Conservation (phyloP, 2,797 vertebrate species). For the Octomys mimax region DNA sequence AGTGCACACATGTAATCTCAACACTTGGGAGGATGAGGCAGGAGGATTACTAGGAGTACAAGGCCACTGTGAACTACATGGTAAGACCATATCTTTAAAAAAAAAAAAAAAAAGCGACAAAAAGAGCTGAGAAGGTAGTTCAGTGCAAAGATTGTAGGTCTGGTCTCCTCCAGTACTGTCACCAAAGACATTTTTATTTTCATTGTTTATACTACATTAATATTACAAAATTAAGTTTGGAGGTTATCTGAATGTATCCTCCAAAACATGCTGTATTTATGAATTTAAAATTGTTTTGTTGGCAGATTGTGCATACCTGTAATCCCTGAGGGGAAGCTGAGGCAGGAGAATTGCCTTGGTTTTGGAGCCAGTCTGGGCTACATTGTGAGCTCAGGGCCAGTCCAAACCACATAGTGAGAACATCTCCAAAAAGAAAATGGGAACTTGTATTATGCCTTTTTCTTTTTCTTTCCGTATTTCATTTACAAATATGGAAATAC, state of each 20-base stretch:
- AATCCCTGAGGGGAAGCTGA: background rate
- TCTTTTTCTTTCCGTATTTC: background rate
- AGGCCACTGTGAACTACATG: background rate
- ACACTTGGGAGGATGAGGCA: background rate
- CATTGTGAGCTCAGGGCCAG: background rate
- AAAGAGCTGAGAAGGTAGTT: background rate
- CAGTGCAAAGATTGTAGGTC: background rate
- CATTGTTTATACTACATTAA: background rate
- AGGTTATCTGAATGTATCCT: constrained; percentile 25
- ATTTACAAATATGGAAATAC: too few species aligned
- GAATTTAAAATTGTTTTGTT: constrained; percentile 30
- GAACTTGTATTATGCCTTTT: background rate
- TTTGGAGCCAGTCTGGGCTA: background rate
- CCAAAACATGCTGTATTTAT: constrained; percentile 22
- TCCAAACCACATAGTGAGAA: background rate
- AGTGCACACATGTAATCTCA: background rate
- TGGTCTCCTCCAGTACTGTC: background rate
- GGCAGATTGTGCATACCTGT: background rate
- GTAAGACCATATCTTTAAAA: background rate
- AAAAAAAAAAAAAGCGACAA: background rate
- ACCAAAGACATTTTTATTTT: background rate
- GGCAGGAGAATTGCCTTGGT: background rate
- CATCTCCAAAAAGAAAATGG: background rate
- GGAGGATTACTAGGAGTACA: background rate
- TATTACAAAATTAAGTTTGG: background rate